phyloP scores from a whole-genome alignment of 2,888 invertebrate species.

The Exocentrus adspersus region DNA sequence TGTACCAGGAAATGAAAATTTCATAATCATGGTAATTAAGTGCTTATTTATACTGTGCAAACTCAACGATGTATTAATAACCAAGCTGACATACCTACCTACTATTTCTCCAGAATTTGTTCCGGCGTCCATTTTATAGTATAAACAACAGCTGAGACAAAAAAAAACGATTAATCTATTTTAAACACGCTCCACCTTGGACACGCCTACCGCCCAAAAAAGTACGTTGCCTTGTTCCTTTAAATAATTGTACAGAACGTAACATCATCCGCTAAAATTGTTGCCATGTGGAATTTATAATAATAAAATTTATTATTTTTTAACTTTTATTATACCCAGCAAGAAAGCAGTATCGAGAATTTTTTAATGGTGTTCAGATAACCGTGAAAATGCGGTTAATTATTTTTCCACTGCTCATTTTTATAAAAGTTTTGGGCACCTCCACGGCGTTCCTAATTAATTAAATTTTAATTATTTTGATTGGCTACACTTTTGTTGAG shows the following conservation, averaged over 20 bases:
- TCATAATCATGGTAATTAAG: too few species aligned
- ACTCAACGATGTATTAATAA: not conserved
- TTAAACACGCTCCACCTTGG: conserved; percentile 20
- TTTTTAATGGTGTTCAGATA: not conserved
- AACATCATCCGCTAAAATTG: not conserved
- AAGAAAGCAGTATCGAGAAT: not conserved
- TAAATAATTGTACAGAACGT: not conserved
- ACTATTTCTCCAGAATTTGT: not conserved
- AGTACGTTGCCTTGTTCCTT: not conserved
- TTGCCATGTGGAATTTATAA: too few species aligned
- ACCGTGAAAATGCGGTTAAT: not conserved
- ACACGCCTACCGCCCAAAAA: conserved; percentile 14
- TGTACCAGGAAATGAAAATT: too few species aligned
- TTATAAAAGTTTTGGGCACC: not conserved
- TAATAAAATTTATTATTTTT: not conserved
- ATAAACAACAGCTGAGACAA: not conserved
- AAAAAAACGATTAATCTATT: conserved; percentile 4
- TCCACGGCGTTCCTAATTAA: not conserved
- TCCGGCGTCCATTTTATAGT: not conserved
- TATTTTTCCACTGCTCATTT: not conserved
- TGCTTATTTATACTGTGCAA: too few species aligned
- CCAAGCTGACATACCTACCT: not conserved
- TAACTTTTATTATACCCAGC: too few species aligned
- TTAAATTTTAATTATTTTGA: not conserved
- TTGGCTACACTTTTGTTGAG: not conserved